Base-by-base conservation (phyloP, 2,113 vertebrate genomes). In the Actinemys pallida region DNA sequence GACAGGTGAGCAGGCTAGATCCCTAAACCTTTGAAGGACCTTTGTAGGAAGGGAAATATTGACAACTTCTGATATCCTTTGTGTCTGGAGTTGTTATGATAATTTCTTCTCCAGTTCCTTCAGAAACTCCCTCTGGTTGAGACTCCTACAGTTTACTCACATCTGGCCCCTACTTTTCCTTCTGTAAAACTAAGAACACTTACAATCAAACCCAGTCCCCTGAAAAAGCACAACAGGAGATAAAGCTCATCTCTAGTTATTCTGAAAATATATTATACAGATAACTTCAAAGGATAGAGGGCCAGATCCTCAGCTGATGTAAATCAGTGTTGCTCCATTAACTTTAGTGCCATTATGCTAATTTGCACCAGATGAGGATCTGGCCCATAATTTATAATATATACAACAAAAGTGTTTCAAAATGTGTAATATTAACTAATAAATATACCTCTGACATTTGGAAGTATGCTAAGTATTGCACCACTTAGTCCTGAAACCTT, bases 61-160 rank as follows among this genome's bases (percentile, higher is more conserved):
- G 62, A 65, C 6, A 65, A n/a, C 62, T 65, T 17, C 62, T 8
- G 16, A 35, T 65, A 65, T 65, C 35, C 6, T 65, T 65, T 65
- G 14, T 16, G 8, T 62, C 12, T 62, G 27, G 6, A 27, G 29
- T 62, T 62, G 31, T 35, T 65, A 59, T 84, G 24, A 14, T 35
- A 52, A 79, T 81, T 85, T 90, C 45, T 81, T 86, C 50, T 97
- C 75, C 83, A 81, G 91, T 72, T 19, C 78, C 31, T 47, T 81
- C 5, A 45, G 29, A 90, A 59, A 50, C 14, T 39, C 16, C 35
- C n/a, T 4, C 4, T 79, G 56, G 81, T 87, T 57, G 31, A 57
- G 87, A 92, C 85, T 87, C 17, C 8, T 75, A 24, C 10, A 19
- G 16, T 39, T 72, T 39, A 39, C n/a, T 39, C 69, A 39, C 22